Evolutionary conservation across 2,113 vertebrate genomes (phyloP), one percentile per base, ranked within the genome.

Genomic region (Platysternon megacephalum): DNA sequence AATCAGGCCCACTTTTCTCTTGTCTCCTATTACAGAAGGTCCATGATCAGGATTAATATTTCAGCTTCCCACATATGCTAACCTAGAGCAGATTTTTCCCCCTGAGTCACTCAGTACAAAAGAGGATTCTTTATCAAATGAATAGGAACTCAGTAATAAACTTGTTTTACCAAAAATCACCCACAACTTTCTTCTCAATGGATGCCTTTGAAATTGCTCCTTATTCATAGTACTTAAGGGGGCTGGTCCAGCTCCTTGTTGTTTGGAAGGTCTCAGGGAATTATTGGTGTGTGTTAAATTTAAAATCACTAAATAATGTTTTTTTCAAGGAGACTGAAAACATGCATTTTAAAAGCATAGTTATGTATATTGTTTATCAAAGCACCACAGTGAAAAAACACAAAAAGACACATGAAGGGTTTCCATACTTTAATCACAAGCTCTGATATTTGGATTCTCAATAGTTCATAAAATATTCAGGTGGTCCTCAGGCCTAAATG

Each of bases 1-100:
- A 82, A 49, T 2, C 4, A 44, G 10, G 8, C 5, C 11, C 0
- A 1, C 5, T 42, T 48, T 39, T 79, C 72, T 74, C 11, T 8
- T 55, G 48, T 35, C 13, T 21, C n/a, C 52, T 49, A 2, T 51
- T 68, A n/a, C 4, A 10, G 35, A 82, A 82, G 0, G 49, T 58
- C 81, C 65, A 78, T 49, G 32, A 89, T 29, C n/a, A 32, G 11
- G 11, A 58, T 92, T 56, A 68, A 32, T 53, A 79, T 89, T 65
- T 32, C 42, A 56, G 9, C 26, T 86, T 61, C 2, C 0, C 49
- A 35, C 79, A 19, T 74, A 8, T 49, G 2, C 42, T 55, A 61
- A 2, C 7, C n/a, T 61, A 68, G 21, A n/a, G 11, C 32, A 14
- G 44, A 85, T 4, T 28, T 12, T 12, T 4, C 28, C 53, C 19